Conservation (phyloP, 2,797 vertebrate genomes). For the Falco naumanni region DNA sequence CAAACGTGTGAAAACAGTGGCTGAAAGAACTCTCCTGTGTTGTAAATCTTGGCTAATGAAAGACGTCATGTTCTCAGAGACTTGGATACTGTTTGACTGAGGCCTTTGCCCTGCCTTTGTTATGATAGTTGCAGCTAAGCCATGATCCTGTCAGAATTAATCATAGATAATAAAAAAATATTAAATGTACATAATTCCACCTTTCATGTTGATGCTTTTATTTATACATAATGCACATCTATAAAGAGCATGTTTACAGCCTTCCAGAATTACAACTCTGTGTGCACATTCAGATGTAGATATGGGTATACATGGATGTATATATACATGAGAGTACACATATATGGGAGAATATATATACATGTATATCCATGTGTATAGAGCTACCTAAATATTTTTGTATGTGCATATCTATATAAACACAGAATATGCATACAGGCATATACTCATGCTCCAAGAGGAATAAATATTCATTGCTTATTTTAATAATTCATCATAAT, state of each 20-base stretch:
- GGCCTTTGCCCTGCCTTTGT: slow-evolving; percentile 12
- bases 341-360: neutral
- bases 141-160: slow-evolving; percentile 32
- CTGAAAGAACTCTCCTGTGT: neutral
- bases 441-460: neutral
- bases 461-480: slow-evolving; percentile 70
- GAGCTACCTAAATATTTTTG: neutral
- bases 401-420: neutral
- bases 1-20: neutral
- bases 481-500: slow-evolving; percentile 76
- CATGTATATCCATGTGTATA: neutral
- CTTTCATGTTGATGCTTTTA: neutral
- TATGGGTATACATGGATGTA: too few relatives aligned
- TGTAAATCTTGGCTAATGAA: slow-evolving; percentile 2
- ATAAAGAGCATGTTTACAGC: neutral
- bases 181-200: slow-evolving; percentile 31
- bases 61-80: neutral
- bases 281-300: neutral
- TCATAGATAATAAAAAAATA: slow-evolving; percentile 25
- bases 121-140: neutral
- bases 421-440: neutral
- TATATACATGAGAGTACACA: too few relatives aligned
- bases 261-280: neutral
- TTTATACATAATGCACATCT: slow-evolving; percentile 49
- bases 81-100: neutral